Conservation (phyloP, 2,888 invertebrate genomes). For the Petrolisthes cinctipes region DNA sequence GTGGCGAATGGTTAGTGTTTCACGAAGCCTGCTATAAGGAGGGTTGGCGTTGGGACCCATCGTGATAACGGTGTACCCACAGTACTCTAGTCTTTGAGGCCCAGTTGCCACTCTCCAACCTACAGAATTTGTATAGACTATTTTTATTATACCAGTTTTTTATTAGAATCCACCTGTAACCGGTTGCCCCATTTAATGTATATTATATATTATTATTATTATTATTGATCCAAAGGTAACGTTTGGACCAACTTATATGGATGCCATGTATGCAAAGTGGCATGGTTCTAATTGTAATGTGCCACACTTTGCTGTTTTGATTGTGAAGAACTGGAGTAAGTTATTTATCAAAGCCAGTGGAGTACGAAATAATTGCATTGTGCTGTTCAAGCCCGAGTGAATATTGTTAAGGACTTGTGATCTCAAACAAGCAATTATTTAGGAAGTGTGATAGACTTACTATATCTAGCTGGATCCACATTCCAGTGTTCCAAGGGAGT, state of each 20-base stretch:
- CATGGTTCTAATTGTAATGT: slow-evolving; percentile 30
- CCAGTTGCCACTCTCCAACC: slow-evolving; percentile 55
- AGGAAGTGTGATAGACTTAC: slow-evolving; percentile 21
- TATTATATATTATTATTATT: slow-evolving; percentile 47
- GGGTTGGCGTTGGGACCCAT: slow-evolving; percentile 55
- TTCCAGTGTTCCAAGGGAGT: slow-evolving; percentile 59
- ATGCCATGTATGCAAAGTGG: slow-evolving; percentile 47
- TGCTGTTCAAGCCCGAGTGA: slow-evolving; percentile 56
- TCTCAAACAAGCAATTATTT: slow-evolving; percentile 54
- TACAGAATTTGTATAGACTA: slow-evolving; percentile 65
- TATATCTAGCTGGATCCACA: slow-evolving; percentile 53
- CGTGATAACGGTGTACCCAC: slow-evolving; percentile 61
- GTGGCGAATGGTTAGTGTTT: slow-evolving; percentile 62
- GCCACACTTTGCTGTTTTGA: slow-evolving; percentile 43
- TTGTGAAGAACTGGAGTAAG: slow-evolving; percentile 37
- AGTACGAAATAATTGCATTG: slow-evolving; percentile 41
- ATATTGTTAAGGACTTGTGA: slow-evolving; percentile 58
- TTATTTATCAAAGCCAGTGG: slow-evolving; percentile 31
- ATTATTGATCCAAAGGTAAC: slow-evolving; percentile 57
- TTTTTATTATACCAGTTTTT: slow-evolving; percentile 65
- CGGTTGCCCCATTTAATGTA: slow-evolving; percentile 55
- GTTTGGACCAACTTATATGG: slow-evolving; percentile 58
- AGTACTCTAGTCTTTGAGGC: slow-evolving; percentile 63
- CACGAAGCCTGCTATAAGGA: slow-evolving; percentile 31
- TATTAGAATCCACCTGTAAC: slow-evolving; percentile 54